These are phyloP conservation scores for Belgica antarctica DNA, from an alignment of 2,888 invertebrate species.

Conservation along the genomic window DNA sequence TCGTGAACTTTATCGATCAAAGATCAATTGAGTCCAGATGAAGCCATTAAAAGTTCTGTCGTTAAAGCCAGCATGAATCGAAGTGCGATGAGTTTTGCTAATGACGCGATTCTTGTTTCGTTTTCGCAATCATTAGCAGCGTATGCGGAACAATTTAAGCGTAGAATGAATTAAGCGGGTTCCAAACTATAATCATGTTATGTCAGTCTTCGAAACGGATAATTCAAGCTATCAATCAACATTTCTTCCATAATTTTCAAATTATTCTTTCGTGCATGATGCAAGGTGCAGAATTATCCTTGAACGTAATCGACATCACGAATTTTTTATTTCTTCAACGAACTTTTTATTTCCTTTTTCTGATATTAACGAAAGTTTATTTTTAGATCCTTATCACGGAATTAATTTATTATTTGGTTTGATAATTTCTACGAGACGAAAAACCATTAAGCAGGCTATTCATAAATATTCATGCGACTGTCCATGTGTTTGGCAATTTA, in stretches of 20 bases:
- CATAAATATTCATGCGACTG: conserved; percentile 20
- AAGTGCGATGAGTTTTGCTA: conserved; percentile 16
- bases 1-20: not conserved
- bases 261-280: conserved; percentile 16
- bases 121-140: conserved; percentile 8
- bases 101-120: conserved; percentile 2
- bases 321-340: conserved; percentile 5
- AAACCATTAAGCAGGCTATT: conserved; percentile 11
- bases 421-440: not conserved
- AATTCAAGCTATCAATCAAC: conserved; percentile 34
- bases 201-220: not conserved
- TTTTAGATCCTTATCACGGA: conserved; percentile 15
- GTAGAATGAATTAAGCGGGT: conserved; percentile 22
- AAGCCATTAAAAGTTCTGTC: conserved; percentile 31
- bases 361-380: conserved; percentile 16
- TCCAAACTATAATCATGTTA: conserved; percentile 34
- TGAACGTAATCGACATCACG: not conserved
- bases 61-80: conserved; percentile 34
- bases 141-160: conserved; percentile 31
- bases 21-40: conserved; percentile 23
- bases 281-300: conserved; percentile 39
- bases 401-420: conserved; percentile 33
- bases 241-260: no score
- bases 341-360: not conserved
- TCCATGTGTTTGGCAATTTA: conserved; percentile 11